Percentiles rank a stretch among this genome's conserved stretches.
Conservation (phyloP, 2,888 invertebrate species). For the Sesia bembeciformis region DNA sequence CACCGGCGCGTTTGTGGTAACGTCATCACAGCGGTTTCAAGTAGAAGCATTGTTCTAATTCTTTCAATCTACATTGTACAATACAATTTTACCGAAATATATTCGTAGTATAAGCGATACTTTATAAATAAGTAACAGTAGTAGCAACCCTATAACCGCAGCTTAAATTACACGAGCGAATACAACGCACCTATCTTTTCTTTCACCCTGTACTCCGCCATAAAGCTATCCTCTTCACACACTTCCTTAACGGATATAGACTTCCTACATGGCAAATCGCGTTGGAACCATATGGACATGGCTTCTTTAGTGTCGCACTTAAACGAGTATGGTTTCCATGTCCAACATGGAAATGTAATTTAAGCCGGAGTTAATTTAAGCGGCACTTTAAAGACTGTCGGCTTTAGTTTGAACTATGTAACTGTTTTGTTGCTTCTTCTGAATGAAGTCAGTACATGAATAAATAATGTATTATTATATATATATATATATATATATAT, state of each 20-base stretch:
- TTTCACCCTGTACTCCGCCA: conserved; percentile 5
- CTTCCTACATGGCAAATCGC: conserved; percentile 13
- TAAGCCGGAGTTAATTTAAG: background rate
- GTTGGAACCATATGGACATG: conserved; percentile 5
- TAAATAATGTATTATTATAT: too few relatives aligned
- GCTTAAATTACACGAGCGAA: background rate
- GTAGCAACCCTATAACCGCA: background rate
- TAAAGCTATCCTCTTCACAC: conserved; percentile 12
- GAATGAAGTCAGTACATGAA: too few relatives aligned
- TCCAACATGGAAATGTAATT: background rate
- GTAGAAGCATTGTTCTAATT: too few relatives aligned
- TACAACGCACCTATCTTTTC: background rate
- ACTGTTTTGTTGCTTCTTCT: too few relatives aligned
- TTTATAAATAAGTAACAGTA: too few relatives aligned
- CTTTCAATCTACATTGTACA: too few relatives aligned
- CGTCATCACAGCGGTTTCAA: too few relatives aligned
- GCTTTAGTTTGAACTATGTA: background rate
- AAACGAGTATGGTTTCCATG: background rate
- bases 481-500: too few relatives aligned
- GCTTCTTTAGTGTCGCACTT: background rate
- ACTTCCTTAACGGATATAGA: conserved; percentile 21
- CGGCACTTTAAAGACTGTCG: background rate
- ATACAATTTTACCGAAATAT: too few relatives aligned
- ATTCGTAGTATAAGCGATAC: too few relatives aligned
- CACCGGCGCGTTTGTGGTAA: too few relatives aligned